A percentile compares a stretch with the other conserved stretches of the same genome.
phyloP scores from a whole-genome alignment of 2,113 vertebrate genomes.

The Oceanites oceanicus region DNA sequence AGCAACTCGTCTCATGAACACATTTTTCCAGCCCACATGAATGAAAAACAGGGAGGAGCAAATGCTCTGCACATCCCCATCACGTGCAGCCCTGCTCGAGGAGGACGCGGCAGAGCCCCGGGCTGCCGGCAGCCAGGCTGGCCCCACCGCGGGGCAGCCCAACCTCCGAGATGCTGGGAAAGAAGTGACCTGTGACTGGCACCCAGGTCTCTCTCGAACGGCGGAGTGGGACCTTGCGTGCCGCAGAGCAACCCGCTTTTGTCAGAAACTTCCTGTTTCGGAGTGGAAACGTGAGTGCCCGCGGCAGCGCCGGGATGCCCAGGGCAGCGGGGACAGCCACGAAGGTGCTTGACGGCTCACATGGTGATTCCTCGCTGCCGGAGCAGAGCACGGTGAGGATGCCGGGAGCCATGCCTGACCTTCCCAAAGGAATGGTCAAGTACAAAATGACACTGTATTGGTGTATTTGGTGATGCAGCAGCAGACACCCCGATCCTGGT shows the following conservation, averaged over 20 bases:
- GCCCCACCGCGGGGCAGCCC: not conserved
- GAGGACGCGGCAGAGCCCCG: not conserved
- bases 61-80: slow-evolving; percentile 14
- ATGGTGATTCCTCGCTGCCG: fast-evolving
- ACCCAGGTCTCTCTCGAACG: not conserved
- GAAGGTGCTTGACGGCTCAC: fast-evolving
- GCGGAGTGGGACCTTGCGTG: not conserved
- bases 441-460: fast-evolving
- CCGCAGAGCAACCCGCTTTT: not conserved
- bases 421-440: not conserved
- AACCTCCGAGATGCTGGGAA: not conserved
- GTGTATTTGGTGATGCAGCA: not conserved
- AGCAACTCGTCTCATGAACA: slow-evolving; percentile 69
- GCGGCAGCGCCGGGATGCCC: not conserved
- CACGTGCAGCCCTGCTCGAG: not conserved
- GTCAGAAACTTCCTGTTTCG: slow-evolving; percentile 27
- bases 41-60: slow-evolving; percentile 70
- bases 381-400: fast-evolving
- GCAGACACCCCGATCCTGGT: not conserved
- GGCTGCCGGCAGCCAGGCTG: not conserved
- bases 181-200: slow-evolving; percentile 28
- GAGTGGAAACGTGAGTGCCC: not conserved
- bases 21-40: slow-evolving; percentile 73
- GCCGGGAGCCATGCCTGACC: fast-evolving
- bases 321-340: fast-evolving